These are phyloP conservation scores for Eristalis tenax DNA, from an alignment of 2,888 invertebrate species.

Conservation along the genomic window DNA sequence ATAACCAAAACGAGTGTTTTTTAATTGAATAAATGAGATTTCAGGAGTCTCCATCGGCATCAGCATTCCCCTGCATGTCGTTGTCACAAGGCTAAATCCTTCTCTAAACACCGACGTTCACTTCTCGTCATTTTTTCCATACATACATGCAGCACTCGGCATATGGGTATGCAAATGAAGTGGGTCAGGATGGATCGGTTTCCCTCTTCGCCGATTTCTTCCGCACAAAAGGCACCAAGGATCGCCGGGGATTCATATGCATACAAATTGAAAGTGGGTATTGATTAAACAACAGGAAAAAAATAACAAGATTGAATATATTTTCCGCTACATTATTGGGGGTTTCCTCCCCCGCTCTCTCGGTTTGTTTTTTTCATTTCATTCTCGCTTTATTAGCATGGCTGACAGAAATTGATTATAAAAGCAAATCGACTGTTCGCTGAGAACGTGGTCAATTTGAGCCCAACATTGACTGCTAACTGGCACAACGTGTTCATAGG, in stretches of 20 bases:
- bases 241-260: conserved; percentile 3
- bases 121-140: background rate
- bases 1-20: background rate
- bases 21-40: background rate
- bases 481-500: background rate
- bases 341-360: background rate
- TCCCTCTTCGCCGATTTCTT: background rate
- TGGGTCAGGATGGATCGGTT: background rate
- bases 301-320: conserved; percentile 2
- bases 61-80: background rate
- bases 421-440: background rate
- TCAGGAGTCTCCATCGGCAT: background rate
- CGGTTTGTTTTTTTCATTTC: background rate
- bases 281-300: conserved; percentile 6
- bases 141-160: background rate
- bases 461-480: background rate
- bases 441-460: background rate
- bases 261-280: conserved; percentile 9
- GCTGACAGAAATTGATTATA: background rate
- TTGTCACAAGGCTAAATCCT: background rate
- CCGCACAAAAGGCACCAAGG: background rate
- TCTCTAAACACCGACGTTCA: background rate
- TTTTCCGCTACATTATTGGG: background rate
- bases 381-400: background rate
- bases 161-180: conserved; percentile 1